Evolutionary conservation across 1,140 invertebrate genomes (phyloP).

Genomic region (Phymastichus coffea): DNA sequence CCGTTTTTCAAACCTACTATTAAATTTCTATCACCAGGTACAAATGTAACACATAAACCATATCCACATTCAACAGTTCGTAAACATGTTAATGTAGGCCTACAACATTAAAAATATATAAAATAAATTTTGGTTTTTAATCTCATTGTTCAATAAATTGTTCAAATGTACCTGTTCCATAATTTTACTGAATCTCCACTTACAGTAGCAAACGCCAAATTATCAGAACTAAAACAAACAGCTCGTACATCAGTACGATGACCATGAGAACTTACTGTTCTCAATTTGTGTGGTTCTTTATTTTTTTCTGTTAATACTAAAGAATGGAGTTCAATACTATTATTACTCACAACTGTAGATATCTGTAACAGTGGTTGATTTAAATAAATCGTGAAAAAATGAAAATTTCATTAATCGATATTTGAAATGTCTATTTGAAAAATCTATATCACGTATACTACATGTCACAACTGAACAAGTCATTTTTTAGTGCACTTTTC

Average conservation of each 20-base stretch:
- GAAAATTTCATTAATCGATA: too few relatives aligned
- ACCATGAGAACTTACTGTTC: constrained; percentile 61
- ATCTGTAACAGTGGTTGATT: constrained; percentile 47
- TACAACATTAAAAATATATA: constrained; percentile 44
- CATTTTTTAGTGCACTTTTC: too few relatives aligned
- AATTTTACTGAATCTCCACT: constrained; percentile 87
- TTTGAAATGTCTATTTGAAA: too few relatives aligned
- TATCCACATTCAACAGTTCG: constrained; percentile 73
- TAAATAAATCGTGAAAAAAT: too few relatives aligned
- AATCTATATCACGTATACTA: too few relatives aligned
- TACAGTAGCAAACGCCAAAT: constrained; percentile 79
- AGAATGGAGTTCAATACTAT: constrained; percentile 70
- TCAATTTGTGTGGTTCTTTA: constrained; percentile 56
- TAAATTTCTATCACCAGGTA: constrained; percentile 88
- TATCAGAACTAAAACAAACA: constrained; percentile 89
- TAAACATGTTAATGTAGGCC: constrained; percentile 77
- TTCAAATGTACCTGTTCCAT: constrained; percentile 79
- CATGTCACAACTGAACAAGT: too few relatives aligned
- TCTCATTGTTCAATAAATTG: too few relatives aligned
- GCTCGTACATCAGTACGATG: constrained; percentile 88
- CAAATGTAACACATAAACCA: constrained; percentile 76
- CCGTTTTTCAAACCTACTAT: constrained; percentile 88
- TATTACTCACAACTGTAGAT: constrained; percentile 64
- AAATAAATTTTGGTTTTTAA: too few relatives aligned
- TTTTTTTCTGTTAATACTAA: constrained; percentile 55